These are phyloP conservation scores for Chesias legatella DNA, from an alignment of 2,888 invertebrate genomes.

Conservation along the genomic window DNA sequence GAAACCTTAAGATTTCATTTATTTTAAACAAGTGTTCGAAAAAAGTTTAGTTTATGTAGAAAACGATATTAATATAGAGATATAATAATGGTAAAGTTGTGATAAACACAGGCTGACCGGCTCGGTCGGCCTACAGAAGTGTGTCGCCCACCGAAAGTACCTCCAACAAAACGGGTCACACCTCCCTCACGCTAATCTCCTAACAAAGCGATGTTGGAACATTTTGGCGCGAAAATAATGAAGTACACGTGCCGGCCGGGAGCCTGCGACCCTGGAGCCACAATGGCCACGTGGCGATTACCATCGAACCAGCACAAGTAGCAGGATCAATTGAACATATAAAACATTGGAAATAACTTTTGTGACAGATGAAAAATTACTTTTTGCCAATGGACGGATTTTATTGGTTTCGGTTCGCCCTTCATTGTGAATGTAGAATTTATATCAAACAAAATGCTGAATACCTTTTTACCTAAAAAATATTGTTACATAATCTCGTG, in stretches of 20 bases:
- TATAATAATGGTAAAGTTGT: too few relatives aligned
- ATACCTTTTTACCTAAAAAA: too few relatives aligned
- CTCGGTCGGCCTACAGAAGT: slow-evolving; percentile 16
- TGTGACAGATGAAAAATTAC: slow-evolving; percentile 16
- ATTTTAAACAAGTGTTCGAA: too few relatives aligned
- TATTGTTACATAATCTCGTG: too few relatives aligned
- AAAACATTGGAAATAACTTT: slow-evolving; percentile 19
- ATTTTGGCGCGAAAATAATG: slow-evolving; percentile 80
- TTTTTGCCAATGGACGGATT: slow-evolving; percentile 17
- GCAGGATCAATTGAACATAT: slow-evolving; percentile 23
- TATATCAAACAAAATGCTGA: too few relatives aligned
- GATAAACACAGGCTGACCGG: too few relatives aligned
- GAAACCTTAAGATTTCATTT: too few relatives aligned
- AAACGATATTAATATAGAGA: too few relatives aligned
- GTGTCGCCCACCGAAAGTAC: slow-evolving; percentile 23
- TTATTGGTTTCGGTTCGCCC: slow-evolving; percentile 12
- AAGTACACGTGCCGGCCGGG: slow-evolving; percentile 63
- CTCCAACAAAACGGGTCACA: slow-evolving; percentile 32
- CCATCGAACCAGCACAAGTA: slow-evolving; percentile 62
- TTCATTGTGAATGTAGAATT: too few relatives aligned
- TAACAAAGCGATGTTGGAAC: slow-evolving; percentile 76
- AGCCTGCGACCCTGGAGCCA: slow-evolving; percentile 11
- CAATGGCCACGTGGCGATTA: slow-evolving; percentile 66
- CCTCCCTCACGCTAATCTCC: slow-evolving; percentile 73
- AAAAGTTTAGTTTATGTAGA: too few relatives aligned